Evolutionary conservation across 2,888 invertebrate species (phyloP).

Genomic region (Pemphredon lugubris): DNA sequence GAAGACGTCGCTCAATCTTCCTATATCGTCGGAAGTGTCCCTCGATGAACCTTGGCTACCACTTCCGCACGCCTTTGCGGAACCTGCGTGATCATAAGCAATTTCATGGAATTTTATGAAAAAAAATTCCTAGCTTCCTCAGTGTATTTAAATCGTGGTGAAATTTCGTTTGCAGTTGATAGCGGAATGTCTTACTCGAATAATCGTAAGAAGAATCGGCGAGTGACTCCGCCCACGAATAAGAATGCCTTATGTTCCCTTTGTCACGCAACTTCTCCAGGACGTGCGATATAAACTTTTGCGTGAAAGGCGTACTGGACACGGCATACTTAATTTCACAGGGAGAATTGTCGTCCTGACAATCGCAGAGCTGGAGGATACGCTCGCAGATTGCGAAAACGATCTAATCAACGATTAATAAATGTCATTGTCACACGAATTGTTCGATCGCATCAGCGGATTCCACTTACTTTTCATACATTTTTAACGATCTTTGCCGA

Average conservation of each 20-base stretch:
- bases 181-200: conserved; percentile 69
- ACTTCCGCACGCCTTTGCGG: conserved; percentile 60
- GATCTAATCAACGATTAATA: conserved; percentile 82
- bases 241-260: conserved; percentile 71
- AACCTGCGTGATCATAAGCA: conserved; percentile 28
- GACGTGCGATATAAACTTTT: conserved; percentile 83
- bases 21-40: conserved; percentile 70
- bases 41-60: conserved; percentile 67
- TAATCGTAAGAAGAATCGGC: conserved; percentile 73
- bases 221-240: conserved; percentile 76
- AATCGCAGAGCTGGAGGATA: conserved; percentile 87
- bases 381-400: conserved; percentile 90
- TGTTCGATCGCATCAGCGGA: too few relatives aligned
- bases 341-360: conserved; percentile 82
- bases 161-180: too few relatives aligned
- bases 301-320: conserved; percentile 84
- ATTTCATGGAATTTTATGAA: background rate
- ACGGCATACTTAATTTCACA: conserved; percentile 82
- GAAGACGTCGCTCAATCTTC: conserved; percentile 71
- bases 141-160: too few relatives aligned
- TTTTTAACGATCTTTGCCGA: background rate
- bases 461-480: background rate
- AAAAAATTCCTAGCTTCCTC: too few relatives aligned
- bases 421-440: too few relatives aligned
- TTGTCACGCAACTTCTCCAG: conserved; percentile 74